Evolutionary conservation across 2,113 vertebrate genomes (phyloP), one percentile per base, ranked within the genome.

Genomic region (Tursiops truncatus): DNA sequence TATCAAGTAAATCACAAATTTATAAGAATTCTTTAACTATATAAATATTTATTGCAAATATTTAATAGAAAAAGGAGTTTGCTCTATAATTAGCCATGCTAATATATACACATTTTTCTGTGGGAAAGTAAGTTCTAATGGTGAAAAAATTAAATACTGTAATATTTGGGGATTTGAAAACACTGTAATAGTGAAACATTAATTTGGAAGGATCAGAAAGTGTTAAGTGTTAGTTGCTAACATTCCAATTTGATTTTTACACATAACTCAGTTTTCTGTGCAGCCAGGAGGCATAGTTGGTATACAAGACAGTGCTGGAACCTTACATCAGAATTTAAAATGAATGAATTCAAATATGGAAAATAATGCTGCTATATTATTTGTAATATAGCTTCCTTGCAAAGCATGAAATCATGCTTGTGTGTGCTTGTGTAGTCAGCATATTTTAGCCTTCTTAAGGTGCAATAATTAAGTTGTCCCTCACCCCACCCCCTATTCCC

Each of bases 1-100:
- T 96, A 89, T 95, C 91, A 92, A 79, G 77, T 92, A 88, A 82
- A 41, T 96, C 89, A 96, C 86, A 97, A 33, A 89, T 94, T 90
- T 91, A 79, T 67, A 86, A 89, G 71, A 85, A 90, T 95, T 89
- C 31, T 86, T 47, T 85, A 91, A 41, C 89, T 94, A 28, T 94
- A 31, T 89, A 67, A 80, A 94, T 92, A 84, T 87, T 95, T 95
- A 93, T 60, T 83, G 36, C 47, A 93, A 80, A 91, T 87, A 73
- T 79, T 73, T 93, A 56, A 90, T 87, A 77, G 62, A 88, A 91
- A 93, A 86, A 6, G 18, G 53, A 91, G 28, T 88, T 89, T 90
- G 50, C 91, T 93, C 92, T 97, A 71, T 92, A 92, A 79, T 86
- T 90, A 87, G 17, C 67, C 71, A 80, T 89, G 62, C 41, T 95